These are phyloP conservation scores for Corella eumyota DNA, from an alignment of 23 tunicate genomes.

Conservation along the genomic window DNA sequence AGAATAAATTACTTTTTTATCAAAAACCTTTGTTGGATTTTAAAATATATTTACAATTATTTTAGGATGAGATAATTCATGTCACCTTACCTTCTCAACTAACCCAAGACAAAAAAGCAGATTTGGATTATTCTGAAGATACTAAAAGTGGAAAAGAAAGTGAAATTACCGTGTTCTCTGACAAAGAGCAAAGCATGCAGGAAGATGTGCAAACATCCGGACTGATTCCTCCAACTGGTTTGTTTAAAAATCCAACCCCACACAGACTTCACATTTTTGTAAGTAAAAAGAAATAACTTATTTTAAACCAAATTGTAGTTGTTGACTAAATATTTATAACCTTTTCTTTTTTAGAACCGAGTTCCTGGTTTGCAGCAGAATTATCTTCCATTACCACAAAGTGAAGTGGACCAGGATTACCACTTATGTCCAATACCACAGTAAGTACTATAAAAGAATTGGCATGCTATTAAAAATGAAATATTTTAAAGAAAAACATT, in stretches of 20 bases:
- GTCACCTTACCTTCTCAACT: conserved; percentile 48
- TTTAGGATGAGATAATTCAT: conserved; percentile 66
- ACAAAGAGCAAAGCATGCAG: neutral
- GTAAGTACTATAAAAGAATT: conserved; percentile 9
- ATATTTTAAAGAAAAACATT: too few relatives aligned
- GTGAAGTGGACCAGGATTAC: conserved; percentile 61
- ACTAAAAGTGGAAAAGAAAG: too few relatives aligned
- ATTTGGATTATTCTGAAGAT: neutral
- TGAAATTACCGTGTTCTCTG: neutral
- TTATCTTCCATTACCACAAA: conserved; percentile 49
- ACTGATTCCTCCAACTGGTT: conserved; percentile 48
- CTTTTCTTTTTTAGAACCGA: conserved; percentile 23
- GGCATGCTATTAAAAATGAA: too few relatives aligned
- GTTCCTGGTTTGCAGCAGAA: conserved; percentile 39
- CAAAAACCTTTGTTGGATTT: too few relatives aligned
- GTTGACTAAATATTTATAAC: neutral
- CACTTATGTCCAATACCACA: conserved; percentile 67
- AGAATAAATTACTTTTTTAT: too few relatives aligned
- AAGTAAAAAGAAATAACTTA: too few relatives aligned
- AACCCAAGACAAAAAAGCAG: neutral
- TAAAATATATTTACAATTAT: too few relatives aligned
- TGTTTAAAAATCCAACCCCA: conserved; percentile 46
- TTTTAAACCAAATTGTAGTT: too few relatives aligned
- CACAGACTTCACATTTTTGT: conserved; percentile 63
- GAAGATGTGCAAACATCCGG: conserved; percentile 26